Evolutionary conservation across 2,113 vertebrate genomes (phyloP).

Genomic region (Dolichallabes microphthalmus): DNA sequence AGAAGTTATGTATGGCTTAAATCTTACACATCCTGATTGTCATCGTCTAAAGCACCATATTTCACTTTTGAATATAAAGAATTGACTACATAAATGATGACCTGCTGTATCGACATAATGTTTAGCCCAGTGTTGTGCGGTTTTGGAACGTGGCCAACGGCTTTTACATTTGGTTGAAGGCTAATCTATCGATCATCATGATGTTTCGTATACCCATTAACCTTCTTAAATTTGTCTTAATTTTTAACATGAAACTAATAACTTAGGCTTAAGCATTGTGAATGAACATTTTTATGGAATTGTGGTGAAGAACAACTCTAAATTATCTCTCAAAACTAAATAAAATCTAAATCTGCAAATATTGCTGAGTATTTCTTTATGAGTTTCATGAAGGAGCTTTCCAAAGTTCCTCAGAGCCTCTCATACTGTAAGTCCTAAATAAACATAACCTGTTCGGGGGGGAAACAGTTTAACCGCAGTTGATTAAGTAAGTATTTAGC

Average conservation of each 20-base stretch:
- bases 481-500: too few species aligned
- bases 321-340: background rate
- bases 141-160: background rate
- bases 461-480: background rate
- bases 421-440: background rate
- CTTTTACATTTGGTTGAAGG: background rate
- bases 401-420: background rate
- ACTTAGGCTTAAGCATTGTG: background rate
- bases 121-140: background rate
- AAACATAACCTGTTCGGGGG: background rate
- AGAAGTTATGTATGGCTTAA: background rate
- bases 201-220: background rate
- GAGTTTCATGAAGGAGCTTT: background rate
- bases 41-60: background rate
- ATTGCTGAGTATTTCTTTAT: background rate
- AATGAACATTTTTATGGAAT: background rate
- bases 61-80: background rate
- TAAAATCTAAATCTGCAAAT: background rate
- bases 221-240: background rate
- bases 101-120: background rate
- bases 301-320: background rate
- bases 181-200: background rate
- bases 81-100: conserved; percentile 9
- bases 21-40: background rate
- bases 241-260: background rate